Evolutionary conservation across 2,113 vertebrate genomes (phyloP).

Genomic region (Cavia aperea): DNA sequence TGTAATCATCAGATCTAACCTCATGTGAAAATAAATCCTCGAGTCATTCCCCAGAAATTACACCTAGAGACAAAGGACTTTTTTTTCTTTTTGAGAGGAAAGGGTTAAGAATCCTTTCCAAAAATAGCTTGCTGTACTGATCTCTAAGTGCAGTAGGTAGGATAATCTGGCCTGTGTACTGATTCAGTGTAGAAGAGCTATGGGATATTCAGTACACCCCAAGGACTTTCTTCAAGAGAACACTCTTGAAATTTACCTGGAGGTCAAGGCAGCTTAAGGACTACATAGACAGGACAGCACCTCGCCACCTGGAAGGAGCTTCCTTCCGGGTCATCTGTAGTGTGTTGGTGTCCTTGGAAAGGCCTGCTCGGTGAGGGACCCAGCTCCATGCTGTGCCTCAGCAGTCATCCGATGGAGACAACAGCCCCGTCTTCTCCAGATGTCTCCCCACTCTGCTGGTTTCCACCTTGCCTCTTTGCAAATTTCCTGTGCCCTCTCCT

Average conservation of each 20-base stretch:
- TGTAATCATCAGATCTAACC: constrained; percentile 14
- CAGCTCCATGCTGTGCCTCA: not conserved
- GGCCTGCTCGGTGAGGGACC: not conserved
- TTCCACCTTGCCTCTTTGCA: not conserved
- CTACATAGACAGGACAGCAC: not conserved
- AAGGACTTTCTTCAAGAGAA: not conserved
- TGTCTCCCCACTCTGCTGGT: not conserved
- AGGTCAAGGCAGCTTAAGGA: not conserved
- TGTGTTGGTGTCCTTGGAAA: not conserved
- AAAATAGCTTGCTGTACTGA: not conserved
- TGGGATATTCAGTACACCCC: not conserved
- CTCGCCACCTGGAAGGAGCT: not conserved
- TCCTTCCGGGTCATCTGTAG: not conserved
- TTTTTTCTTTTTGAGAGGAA: not conserved
- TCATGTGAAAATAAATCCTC: not conserved
- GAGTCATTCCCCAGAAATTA: not conserved
- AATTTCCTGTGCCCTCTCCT: not conserved
- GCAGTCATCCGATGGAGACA: not conserved
- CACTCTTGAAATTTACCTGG: not conserved
- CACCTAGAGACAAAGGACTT: not conserved
- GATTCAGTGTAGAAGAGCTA: not conserved
- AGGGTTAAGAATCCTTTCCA: not conserved
- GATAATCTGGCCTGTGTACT: not conserved
- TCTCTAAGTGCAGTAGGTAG: not conserved
- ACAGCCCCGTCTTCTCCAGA: not conserved